phyloP scores from a whole-genome alignment of 2,113 vertebrate species.

The Cranoglanis bouderius region DNA sequence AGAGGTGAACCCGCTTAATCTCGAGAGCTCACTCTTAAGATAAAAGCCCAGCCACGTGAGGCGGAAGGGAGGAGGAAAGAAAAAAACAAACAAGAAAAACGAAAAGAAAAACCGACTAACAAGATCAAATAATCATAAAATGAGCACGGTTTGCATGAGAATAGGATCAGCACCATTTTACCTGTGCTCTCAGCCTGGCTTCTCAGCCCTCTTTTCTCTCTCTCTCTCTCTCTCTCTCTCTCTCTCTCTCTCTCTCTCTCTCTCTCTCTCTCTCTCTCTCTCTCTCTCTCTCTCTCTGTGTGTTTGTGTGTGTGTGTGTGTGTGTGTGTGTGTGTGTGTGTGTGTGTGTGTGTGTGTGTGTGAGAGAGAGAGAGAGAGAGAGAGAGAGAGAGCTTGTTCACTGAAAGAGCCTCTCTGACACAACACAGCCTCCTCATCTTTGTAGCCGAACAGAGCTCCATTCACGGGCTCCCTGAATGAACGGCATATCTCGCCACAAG shows the following conservation, averaged over 20 bases:
- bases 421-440: slow-evolving; percentile 31
- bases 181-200: background rate
- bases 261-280: too few species aligned
- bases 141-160: slow-evolving; percentile 3
- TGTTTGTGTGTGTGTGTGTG: too few species aligned
- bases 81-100: too few species aligned
- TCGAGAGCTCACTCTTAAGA: slow-evolving; percentile 16
- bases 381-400: background rate
- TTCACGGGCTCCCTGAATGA: slow-evolving; percentile 18
- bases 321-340: too few species aligned
- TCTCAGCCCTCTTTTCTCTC: background rate
- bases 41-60: background rate
- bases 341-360: background rate
- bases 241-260: too few species aligned
- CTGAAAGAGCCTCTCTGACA: slow-evolving; percentile 27
- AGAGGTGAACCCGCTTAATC: background rate
- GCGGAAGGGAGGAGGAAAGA: background rate
- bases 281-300: too few species aligned
- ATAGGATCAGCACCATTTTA: background rate
- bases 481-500: background rate
- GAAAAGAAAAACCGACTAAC: background rate
- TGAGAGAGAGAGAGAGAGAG: background rate
- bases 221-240: too few species aligned
- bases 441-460: slow-evolving; percentile 38
- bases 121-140: background rate